Percentiles rank a stretch among this genome's conserved stretches.
These are phyloP conservation scores for Melinaea menophilus DNA, from an alignment of 2,888 invertebrate genomes.

Conservation along the genomic window DNA sequence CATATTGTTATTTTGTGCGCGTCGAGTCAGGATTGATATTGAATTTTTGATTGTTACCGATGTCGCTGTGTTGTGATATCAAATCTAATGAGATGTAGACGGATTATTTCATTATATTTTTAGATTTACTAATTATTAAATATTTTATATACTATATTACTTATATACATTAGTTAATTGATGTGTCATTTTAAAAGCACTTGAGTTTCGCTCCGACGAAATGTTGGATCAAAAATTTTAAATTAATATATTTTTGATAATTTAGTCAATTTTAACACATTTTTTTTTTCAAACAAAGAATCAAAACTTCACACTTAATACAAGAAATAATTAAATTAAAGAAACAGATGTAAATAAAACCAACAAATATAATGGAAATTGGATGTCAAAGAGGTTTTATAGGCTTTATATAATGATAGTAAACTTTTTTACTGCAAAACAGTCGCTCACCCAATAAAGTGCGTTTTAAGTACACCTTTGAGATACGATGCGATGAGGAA, in stretches of 20 bases:
- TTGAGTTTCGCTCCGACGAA: too few species aligned
- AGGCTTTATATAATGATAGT: constrained; percentile 44
- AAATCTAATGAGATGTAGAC: constrained; percentile 47
- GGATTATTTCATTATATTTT: constrained; percentile 19
- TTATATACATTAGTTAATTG: too few species aligned
- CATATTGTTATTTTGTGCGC: constrained; percentile 73
- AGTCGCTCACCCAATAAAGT: constrained; percentile 59
- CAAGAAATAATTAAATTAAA: constrained; percentile 18
- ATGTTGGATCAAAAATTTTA: too few species aligned
- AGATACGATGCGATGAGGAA: constrained; percentile 39
- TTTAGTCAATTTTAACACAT: too few species aligned
- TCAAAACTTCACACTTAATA: too few species aligned
- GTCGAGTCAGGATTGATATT: constrained; percentile 63
- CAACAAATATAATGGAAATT: constrained; percentile 25
- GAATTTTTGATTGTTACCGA: constrained; percentile 65
- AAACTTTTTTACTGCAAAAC: constrained; percentile 54
- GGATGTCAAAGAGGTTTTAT: constrained; percentile 38
- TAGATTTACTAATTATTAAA: not conserved
- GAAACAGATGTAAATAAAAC: constrained; percentile 16
- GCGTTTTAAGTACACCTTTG: constrained; percentile 52
- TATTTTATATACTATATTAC: too few species aligned
- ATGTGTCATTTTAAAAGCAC: too few species aligned
- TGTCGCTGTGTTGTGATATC: constrained; percentile 54
- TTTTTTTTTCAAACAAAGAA: too few species aligned
- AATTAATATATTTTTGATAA: too few species aligned